Percentiles rank a stretch among this genome's conserved stretches.
phyloP scores from a whole-genome alignment of 2,113 vertebrate species.

The Sclerurus mexicanus region DNA sequence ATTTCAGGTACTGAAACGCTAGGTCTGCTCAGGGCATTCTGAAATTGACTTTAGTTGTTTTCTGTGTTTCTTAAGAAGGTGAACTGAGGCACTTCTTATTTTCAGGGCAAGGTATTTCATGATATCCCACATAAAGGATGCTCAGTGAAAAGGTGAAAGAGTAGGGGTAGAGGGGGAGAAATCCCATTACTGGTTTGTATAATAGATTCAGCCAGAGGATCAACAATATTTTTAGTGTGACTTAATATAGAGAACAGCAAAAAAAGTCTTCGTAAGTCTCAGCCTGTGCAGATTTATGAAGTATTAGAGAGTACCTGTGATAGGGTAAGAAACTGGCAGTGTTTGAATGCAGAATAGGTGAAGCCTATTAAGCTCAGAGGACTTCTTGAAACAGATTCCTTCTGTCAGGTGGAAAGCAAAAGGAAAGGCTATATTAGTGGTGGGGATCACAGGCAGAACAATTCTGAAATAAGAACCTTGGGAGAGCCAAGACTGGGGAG shows the following conservation, averaged over 20 bases:
- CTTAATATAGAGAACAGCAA: background rate
- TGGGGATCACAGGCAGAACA: background rate
- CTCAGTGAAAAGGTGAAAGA: background rate
- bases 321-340: background rate
- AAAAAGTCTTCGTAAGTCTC: background rate
- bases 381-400: background rate
- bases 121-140: background rate
- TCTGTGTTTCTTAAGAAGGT: background rate
- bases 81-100: background rate
- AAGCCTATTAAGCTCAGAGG: background rate
- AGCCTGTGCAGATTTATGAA: background rate
- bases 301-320: background rate
- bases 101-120: background rate
- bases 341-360: background rate
- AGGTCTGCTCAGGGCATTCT: background rate
- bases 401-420: background rate
- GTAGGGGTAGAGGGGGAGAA: no score
- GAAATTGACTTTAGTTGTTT: background rate
- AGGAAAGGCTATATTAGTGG: background rate
- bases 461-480: background rate
- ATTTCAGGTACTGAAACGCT: background rate
- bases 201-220: background rate
- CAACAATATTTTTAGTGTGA: background rate
- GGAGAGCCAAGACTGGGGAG: background rate
- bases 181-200: background rate